phyloP scores from a whole-genome alignment of 2,888 invertebrate species.

The Diarsia brunnea region DNA sequence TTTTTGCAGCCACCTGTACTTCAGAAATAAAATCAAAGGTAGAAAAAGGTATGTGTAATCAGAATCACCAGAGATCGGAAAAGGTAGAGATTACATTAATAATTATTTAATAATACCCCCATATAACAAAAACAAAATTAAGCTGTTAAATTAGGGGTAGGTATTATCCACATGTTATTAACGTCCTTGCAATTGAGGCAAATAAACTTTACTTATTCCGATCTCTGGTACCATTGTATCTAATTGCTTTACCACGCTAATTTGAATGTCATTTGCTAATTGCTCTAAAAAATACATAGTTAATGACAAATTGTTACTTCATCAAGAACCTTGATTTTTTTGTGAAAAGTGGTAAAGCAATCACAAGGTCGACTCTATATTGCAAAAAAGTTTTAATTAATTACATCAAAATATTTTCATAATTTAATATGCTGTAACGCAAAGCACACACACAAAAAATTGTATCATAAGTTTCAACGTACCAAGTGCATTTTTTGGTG shows the following conservation, averaged over 20 bases:
- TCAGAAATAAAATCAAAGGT: background rate
- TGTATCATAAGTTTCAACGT: slow-evolving; percentile 74
- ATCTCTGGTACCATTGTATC: background rate
- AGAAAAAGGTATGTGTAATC: background rate
- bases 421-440: slow-evolving; percentile 22
- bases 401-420: background rate
- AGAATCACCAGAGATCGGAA: background rate
- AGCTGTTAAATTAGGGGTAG: background rate
- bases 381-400: background rate
- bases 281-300: no score
- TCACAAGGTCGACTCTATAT: background rate
- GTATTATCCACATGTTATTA: background rate
- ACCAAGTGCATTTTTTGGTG: slow-evolving; percentile 87
- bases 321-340: background rate
- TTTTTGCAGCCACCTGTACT: slow-evolving; percentile 9
- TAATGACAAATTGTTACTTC: background rate
- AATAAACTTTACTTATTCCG: background rate
- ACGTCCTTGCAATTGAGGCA: background rate
- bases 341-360: background rate
- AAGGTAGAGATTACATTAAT: background rate
- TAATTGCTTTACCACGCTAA: slow-evolving; percentile 7
- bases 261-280: background rate
- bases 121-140: background rate
- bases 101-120: background rate
- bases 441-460: slow-evolving; percentile 58